phyloP scores from a whole-genome alignment of 2,888 invertebrate genomes.

The Nesidiocoris tenuis region DNA sequence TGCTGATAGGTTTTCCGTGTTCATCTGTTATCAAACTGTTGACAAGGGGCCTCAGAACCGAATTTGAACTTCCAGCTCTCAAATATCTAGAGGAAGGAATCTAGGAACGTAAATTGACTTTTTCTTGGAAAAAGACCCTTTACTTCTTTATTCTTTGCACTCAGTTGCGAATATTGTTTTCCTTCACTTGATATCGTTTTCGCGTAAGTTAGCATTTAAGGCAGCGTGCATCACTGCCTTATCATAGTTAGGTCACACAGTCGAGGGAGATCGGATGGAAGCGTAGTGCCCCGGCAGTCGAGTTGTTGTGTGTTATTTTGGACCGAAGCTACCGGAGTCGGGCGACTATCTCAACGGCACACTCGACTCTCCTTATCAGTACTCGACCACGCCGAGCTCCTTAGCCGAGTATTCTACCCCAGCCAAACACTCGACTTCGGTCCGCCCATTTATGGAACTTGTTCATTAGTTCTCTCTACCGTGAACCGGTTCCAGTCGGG shows the following conservation, averaged over 20 bases:
- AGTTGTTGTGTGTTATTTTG: slow-evolving; percentile 35
- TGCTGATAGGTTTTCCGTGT: no score
- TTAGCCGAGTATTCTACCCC: slow-evolving; percentile 20
- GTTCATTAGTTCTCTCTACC: slow-evolving; percentile 33
- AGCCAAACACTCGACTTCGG: background rate
- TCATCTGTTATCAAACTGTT: no score
- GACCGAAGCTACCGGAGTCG: background rate
- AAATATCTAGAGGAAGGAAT: no score
- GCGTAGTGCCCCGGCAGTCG: background rate
- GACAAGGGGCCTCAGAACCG: no score
- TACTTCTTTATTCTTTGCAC: no score
- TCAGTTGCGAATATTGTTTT: no score
- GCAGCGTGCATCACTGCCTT: background rate
- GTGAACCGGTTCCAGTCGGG: background rate
- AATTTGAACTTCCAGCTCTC: no score
- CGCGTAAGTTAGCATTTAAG: no score
- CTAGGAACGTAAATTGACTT: no score
- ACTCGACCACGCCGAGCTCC: slow-evolving; percentile 32
- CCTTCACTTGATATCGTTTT: no score
- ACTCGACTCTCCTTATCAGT: slow-evolving; percentile 34
- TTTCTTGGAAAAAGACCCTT: no score
- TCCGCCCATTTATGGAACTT: slow-evolving; percentile 22
- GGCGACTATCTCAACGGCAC: slow-evolving; percentile 28
- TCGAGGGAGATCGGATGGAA: background rate
- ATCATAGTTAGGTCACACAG: background rate